phyloP scores from a whole-genome alignment of 2,888 invertebrate genomes.

The Synergus laeviventris region DNA sequence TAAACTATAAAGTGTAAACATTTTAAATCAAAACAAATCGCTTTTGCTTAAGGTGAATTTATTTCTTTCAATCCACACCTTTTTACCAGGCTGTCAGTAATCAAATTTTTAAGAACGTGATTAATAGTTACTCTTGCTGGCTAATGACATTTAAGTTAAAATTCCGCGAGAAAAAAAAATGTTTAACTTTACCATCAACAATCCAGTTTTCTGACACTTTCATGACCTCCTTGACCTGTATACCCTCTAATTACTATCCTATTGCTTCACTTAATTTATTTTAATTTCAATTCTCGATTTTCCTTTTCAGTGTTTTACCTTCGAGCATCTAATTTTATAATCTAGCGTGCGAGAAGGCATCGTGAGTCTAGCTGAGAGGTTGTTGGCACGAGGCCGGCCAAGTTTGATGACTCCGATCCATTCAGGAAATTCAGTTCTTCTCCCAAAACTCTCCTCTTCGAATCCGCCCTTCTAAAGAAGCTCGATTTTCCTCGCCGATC shows the following conservation, averaged over 20 bases:
- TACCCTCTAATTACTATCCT: constrained; percentile 42
- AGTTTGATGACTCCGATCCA: constrained; percentile 62
- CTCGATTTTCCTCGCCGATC: constrained; percentile 29
- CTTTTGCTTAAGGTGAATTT: too few species aligned
- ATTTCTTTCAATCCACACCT: too few species aligned
- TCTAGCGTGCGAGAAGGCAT: constrained; percentile 68
- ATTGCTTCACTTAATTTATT: constrained; percentile 38
- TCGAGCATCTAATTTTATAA: constrained; percentile 69
- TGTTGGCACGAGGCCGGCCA: constrained; percentile 64
- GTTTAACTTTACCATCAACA: constrained; percentile 42
- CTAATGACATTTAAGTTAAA: neutral
- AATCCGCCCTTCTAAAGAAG: constrained; percentile 25
- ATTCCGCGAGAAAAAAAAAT: neutral
- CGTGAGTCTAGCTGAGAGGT: constrained; percentile 64
- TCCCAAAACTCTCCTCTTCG: constrained; percentile 7
- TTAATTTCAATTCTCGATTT: constrained; percentile 40
- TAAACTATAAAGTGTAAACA: too few species aligned
- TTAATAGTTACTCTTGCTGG: neutral
- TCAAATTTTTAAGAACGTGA: neutral
- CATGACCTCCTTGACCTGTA: constrained; percentile 38
- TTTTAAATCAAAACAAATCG: too few species aligned
- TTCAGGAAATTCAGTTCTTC: constrained; percentile 47
- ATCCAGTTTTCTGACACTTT: constrained; percentile 38
- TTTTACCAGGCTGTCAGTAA: neutral
- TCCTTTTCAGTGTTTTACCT: constrained; percentile 60